Evolutionary conservation across 1,140 invertebrate species (phyloP).

Genomic region (Choristoneura fumiferana): DNA sequence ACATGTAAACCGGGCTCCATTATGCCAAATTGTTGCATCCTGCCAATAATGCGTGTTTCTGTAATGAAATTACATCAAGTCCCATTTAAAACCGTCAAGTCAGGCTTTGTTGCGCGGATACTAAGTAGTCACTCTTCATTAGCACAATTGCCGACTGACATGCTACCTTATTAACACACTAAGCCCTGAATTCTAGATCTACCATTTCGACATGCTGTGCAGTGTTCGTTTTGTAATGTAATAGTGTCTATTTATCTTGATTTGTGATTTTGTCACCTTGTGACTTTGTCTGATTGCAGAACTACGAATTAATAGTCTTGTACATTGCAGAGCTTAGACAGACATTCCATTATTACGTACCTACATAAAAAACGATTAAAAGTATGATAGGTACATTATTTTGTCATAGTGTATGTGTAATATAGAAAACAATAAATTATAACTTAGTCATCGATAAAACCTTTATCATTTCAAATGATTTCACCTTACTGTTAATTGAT

Average conservation of each 20-base stretch:
- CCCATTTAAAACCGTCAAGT: conserved; percentile 2
- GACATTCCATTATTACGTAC: no score
- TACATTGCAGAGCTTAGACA: no score
- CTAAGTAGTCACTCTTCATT: conserved; percentile 17
- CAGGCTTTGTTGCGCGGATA: conserved; percentile 9
- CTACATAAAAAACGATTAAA: no score
- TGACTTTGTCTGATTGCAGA: neutral
- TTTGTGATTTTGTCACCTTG: neutral
- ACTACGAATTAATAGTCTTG: no score
- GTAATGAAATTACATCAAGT: conserved; percentile 1
- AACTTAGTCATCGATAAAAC: no score
- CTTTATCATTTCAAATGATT: conserved; percentile 12
- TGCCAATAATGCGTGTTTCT: neutral
- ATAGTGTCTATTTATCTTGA: conserved; percentile 5
- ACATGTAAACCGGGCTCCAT: no score
- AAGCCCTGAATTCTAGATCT: conserved; percentile 9
- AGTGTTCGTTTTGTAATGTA: conserved; percentile 1
- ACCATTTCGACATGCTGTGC: conserved; percentile 3
- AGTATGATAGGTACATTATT: no score
- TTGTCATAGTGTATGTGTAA: no score
- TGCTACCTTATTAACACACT: conserved; percentile 15
- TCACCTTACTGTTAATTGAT: neutral
- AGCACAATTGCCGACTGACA: conserved; percentile 14
- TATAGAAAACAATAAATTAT: no score
- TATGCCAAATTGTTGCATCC: no score